Evolutionary conservation across 1,140 invertebrate genomes (phyloP), one percentile per base, ranked within the genome.

Genomic region (Bombus soroeensis): DNA sequence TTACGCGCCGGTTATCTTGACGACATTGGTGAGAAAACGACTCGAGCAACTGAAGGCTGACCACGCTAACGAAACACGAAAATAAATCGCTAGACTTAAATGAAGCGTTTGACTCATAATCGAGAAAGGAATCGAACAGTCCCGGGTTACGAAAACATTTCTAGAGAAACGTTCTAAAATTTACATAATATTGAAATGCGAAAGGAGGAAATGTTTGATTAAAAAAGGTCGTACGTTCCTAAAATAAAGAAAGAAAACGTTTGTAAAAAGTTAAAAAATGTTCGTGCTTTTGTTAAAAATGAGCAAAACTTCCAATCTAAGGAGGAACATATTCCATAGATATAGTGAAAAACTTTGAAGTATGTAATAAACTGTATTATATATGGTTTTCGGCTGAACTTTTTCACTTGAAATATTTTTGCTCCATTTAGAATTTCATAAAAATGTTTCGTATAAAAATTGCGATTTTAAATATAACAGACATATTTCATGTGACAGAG

Each of bases 141-240:
- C 22, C 13, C 6, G 43, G 39, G 70, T 39, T 25, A 39, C n/a
- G 41, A 81, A 74, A 39, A 28, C 22, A n/a, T 75, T 28, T 62
- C 25, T 28, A 37, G 70, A 43, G 28, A 22, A n/a, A 34, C 37
- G 15, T 47, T 62, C 32, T n/a, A 66, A 64, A 41, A 64, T 82
- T 75, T 75, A 64, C 81, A 47, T 64, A 75, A 82, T 62, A 32
- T 64, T 15, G 32, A 28, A 75, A 43, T 62, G 32, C 25, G 57
- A 62, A 64, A 39, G 10, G 39, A 43, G 32, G 57, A 64, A 62
- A 74, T 28, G 32, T 47, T 82, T 75, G 74, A 75, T 82, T 66
- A 75, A 75, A 64, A 32, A 41, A 2, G 5, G 18, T 53, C 15
- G 47, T 53, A 18, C 47, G 18, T 53, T 53, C 6, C 47, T 53